Evolutionary conservation across 2,888 invertebrate genomes (phyloP), one percentile per base, ranked within the genome.

Genomic region (Phengaris alcon): DNA sequence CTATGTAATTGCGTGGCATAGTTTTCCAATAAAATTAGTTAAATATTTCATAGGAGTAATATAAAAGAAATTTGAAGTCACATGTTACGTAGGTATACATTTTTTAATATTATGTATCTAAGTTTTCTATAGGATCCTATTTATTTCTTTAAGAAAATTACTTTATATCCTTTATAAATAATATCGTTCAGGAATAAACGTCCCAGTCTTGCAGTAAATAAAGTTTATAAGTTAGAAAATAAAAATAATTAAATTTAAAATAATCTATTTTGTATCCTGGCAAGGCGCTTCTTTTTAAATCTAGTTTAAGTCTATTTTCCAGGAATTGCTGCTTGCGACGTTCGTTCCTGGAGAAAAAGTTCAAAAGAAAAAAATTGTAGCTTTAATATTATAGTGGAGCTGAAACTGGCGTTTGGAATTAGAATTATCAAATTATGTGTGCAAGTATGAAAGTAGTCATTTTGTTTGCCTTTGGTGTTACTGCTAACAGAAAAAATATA

Each of bases 291-390:
- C 73, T 76, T 76, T 75, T 77, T 78, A 77, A 68, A 78, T 77
- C 75, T 77, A 73, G 75, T 77, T 77, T 78, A 75, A 78, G 75
- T 78, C 76, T 74, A 69, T 78, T 78, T 77, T 75, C 77, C 76
- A 70, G 75, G 75, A 74, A 68, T 35, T 73, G 70, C 76, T 76
- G 75, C 74, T 78, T 73, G 77, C 74, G 75, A 68, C 76, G 76
- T 77, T 76, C 46, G 46, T 48, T 22, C 7, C 15, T 12, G 48
- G 13, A 48, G 69, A 48, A 69, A 64, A 69, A 69, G 69, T 69
- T 69, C 48, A 69, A 7, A 7, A 8, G n/a, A 12, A 52, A 52
- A 52, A 52, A 68, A 52, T 54, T 54, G 72, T 52, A 52, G 52
- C 52, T 4, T 35, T 35, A 52, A 22, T 74, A 64, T 35, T 74